phyloP scores from a whole-genome alignment of 1,140 invertebrate genomes.

The Trichoplusia ni region DNA sequence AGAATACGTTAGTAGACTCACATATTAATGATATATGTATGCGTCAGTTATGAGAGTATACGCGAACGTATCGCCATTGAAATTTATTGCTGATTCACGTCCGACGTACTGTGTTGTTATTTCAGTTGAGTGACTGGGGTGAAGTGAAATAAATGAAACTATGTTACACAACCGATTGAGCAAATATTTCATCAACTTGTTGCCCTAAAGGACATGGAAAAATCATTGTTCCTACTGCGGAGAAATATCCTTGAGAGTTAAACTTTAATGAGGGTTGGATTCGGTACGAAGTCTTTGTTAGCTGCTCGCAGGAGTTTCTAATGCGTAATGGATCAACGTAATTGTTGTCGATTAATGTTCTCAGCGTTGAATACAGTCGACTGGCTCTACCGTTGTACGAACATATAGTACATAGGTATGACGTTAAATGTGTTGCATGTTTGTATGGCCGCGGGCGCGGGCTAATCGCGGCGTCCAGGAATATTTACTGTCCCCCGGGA shows the following conservation, averaged over 20 bases:
- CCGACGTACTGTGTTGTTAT: conserved; percentile 64
- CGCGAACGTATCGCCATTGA: conserved; percentile 48
- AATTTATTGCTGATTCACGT: conserved; percentile 71
- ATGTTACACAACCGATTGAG: conserved; percentile 75
- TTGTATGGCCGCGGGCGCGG: conserved; percentile 37
- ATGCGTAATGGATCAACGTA: background rate
- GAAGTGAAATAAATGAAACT: conserved; percentile 80
- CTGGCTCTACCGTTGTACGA: too few species aligned
- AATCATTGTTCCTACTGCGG: conserved; percentile 58
- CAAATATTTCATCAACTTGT: conserved; percentile 79
- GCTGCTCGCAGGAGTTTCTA: background rate
- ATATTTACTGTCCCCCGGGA: conserved; percentile 65
- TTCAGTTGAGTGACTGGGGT: conserved; percentile 71
- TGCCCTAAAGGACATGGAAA: conserved; percentile 61
- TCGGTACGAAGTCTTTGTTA: conserved; percentile 43
- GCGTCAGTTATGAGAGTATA: conserved; percentile 27
- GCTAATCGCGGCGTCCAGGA: conserved; percentile 54
- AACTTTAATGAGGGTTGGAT: conserved; percentile 52
- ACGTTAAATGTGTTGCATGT: conserved; percentile 40
- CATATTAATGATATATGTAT: conserved; percentile 28
- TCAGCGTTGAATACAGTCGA: background rate
- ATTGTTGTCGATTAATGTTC: conserved; percentile 3
- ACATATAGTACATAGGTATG: background rate
- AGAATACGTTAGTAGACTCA: conserved; percentile 9
- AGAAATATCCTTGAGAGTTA: conserved; percentile 54